Evolutionary conservation across 2,888 invertebrate species (phyloP).

Genomic region (Argyresthia goedartella): DNA sequence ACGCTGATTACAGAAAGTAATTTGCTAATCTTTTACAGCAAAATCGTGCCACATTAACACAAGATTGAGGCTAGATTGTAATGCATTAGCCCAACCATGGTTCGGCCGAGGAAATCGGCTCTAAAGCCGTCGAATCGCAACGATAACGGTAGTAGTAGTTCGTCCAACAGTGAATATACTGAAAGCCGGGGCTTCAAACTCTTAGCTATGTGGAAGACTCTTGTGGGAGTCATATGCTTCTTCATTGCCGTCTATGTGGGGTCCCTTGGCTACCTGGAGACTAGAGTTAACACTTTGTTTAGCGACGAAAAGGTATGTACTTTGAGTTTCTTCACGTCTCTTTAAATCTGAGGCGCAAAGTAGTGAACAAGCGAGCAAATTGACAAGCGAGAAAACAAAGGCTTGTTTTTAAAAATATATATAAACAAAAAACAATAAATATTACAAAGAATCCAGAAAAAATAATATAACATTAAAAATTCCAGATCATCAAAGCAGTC

Average conservation of each 20-base stretch:
- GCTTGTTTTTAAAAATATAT: too few relatives aligned
- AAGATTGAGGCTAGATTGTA: too few relatives aligned
- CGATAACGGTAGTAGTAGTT: constrained; percentile 40
- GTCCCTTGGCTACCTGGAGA: constrained; percentile 87
- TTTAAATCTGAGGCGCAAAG: neutral
- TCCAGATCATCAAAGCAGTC: neutral
- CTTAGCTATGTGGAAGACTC: constrained; percentile 69
- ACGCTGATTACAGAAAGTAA: too few relatives aligned
- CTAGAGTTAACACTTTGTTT: constrained; percentile 88
- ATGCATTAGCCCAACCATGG: constrained; percentile 26
- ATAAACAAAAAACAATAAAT: too few relatives aligned
- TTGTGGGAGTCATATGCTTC: constrained; percentile 73
- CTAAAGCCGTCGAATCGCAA: constrained; percentile 28
- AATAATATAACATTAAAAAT: too few relatives aligned
- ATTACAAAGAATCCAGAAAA: too few relatives aligned
- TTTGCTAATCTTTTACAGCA: too few relatives aligned
- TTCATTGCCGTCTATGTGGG: constrained; percentile 80
- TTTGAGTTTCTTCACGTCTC: neutral
- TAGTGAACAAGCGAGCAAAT: too few relatives aligned
- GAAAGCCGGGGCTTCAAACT: constrained; percentile 26
- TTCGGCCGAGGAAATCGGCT: constrained; percentile 37
- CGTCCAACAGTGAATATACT: constrained; percentile 28
- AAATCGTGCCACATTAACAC: too few relatives aligned
- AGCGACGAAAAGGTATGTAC: constrained; percentile 78
- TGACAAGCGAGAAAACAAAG: too few relatives aligned